Evolutionary conservation across 2,113 vertebrate genomes (phyloP), one percentile per base, ranked within the genome.

Genomic region (Campylomormyrus numenius): DNA sequence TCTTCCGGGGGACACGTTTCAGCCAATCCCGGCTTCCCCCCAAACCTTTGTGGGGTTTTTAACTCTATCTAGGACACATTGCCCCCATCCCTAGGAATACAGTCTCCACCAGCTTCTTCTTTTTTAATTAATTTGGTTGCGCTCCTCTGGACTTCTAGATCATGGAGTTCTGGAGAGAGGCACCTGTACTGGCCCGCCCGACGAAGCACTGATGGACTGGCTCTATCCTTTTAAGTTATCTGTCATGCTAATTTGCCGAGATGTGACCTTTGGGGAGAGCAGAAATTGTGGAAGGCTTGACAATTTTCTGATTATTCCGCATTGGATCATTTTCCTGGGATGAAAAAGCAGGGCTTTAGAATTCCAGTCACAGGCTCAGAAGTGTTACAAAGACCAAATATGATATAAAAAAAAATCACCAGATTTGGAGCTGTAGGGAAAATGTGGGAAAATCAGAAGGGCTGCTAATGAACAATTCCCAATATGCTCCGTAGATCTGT

Each of bases 371-470:
- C 56, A 87, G 86, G 15, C 24, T 1, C 52, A 58, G 58, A 84
- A 87, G 27, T 19, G 35, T 80, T 45, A 86, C 89, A 27, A 56
- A 87, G 27, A 80, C 92, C 89, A 53, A 42, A 17, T 9, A 39
- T 10, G 31, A 74, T 50, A 17, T 89, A 52, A 91, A 89, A 92
- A 92, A 90, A 92, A 91, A 89, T 86, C 80, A 86, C 90, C 86
- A 83, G 21, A 89, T 90, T 90, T 90, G 89, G 35, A 89, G 70
- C 49, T 21, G 89, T 58, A 90, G 87, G 84, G 89, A 70, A 90
- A 85, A 89, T 50, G 56, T 46, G 89, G 77, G 84, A 49, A 89
- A 31, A 88, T 52, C 84, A 91, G 92, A 88, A 48, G 90, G 87
- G 74, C 83, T 24, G 17, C 39, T 21, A 56, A 87, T 66, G 88